phyloP scores from a whole-genome alignment of 2,797 vertebrate species.

The Amblyopsis hoosieri region DNA sequence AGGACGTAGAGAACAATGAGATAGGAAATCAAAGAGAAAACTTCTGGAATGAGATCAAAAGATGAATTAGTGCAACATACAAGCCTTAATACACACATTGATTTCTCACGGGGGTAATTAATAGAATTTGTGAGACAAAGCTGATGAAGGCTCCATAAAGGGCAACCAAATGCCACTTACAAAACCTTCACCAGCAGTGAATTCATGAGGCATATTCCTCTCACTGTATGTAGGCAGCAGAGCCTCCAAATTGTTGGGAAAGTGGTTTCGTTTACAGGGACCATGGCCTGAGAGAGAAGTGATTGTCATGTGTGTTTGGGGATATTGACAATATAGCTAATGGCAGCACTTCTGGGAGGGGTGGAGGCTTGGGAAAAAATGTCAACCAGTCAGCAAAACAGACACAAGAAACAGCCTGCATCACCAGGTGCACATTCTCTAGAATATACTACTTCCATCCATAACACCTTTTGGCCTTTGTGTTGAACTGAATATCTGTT shows the following conservation, averaged over 20 bases:
- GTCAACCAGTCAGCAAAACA: conserved; percentile 28
- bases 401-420: conserved; percentile 11
- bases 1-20: conserved; percentile 7
- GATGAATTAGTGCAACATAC: conserved; percentile 62
- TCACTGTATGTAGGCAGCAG: conserved; percentile 28
- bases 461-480: too few relatives aligned
- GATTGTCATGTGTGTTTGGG: conserved; percentile 32
- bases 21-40: background rate
- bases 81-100: conserved; percentile 64
- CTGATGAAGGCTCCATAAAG: conserved; percentile 62
- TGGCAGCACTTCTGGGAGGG: conserved; percentile 42
- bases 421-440: background rate
- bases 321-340: conserved; percentile 25
- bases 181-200: conserved; percentile 20
- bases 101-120: conserved; percentile 68
- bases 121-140: conserved; percentile 64
- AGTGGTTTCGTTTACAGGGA: conserved; percentile 49
- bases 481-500: too few relatives aligned
- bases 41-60: conserved; percentile 21
- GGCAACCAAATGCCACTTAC: conserved; percentile 29
- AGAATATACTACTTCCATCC: too few relatives aligned
- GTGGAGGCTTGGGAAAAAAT: conserved; percentile 33
- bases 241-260: conserved; percentile 45
- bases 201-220: conserved; percentile 32
- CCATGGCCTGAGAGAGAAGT: conserved; percentile 8